These are phyloP conservation scores for Tryphoninae sp. DNA, from an alignment of 2,888 invertebrate genomes.

Conservation along the genomic window DNA sequence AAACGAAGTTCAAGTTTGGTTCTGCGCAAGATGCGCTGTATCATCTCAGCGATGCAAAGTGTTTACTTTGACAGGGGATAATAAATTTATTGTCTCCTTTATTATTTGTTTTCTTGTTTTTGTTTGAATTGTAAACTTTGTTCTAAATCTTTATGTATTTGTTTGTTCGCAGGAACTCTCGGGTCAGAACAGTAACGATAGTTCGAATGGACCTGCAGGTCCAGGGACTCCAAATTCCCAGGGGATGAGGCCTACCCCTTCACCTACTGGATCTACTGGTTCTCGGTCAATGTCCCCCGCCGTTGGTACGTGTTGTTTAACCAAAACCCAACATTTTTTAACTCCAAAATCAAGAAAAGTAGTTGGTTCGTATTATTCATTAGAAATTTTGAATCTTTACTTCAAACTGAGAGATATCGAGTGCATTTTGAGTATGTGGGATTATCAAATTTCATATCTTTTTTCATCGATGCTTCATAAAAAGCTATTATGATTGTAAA, in stretches of 20 bases:
- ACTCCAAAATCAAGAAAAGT: conserved; percentile 10
- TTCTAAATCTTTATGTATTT: conserved; percentile 20
- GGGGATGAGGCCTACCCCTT: conserved; percentile 95
- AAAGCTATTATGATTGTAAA: no score
- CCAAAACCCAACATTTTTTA: background rate
- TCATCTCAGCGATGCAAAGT: no score
- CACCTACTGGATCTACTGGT: conserved; percentile 95
- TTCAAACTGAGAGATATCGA: conserved; percentile 4
- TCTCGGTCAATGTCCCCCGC: conserved; percentile 99
- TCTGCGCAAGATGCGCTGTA: no score
- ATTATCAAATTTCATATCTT: no score
- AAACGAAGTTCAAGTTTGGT: no score
- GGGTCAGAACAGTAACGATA: conserved; percentile 93
- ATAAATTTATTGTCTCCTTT: background rate
- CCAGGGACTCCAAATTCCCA: conserved; percentile 88
- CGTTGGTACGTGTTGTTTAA: conserved; percentile 88
- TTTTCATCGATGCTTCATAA: no score
- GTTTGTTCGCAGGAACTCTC: conserved; percentile 88
- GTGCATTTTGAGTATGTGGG: no score
- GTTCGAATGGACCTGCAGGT: conserved; percentile 86
- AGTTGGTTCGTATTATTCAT: no score
- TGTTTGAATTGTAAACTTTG: background rate
- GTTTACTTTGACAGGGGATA: no score
- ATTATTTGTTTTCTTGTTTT: background rate
- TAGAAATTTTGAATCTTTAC: background rate